These are phyloP conservation scores for Ctenochaetus hawaiiensis DNA, from an alignment of 2,797 vertebrate genomes.

Conservation along the genomic window DNA sequence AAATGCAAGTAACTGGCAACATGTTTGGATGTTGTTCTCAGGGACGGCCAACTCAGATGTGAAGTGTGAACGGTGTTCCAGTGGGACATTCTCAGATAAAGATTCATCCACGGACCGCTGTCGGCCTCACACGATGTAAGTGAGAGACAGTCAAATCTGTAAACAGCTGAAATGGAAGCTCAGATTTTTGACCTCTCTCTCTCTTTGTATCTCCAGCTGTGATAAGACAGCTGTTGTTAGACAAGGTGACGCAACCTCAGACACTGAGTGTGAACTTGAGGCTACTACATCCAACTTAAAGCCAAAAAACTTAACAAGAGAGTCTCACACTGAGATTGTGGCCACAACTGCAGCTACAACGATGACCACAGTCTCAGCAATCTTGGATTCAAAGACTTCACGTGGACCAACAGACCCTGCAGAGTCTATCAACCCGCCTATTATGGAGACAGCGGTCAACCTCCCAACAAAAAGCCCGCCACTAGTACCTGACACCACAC, in stretches of 20 bases:
- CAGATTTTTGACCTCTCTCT: constrained; percentile 33
- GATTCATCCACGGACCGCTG: constrained; percentile 60
- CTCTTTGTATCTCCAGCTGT: constrained; percentile 71
- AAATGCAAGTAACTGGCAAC: constrained; percentile 2
- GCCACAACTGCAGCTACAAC: not conserved
- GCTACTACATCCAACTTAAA: fast-evolving
- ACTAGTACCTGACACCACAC: no score
- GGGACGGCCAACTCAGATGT: constrained; percentile 63
- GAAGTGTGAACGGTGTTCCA: constrained; percentile 60
- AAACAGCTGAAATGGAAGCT: not conserved
- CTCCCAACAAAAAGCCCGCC: not conserved
- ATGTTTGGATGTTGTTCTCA: constrained; percentile 56
- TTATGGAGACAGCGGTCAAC: not conserved
- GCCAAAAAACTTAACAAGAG: not conserved
- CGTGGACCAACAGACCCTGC: not conserved
- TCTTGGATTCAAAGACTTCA: not conserved
- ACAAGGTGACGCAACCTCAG: constrained; percentile 53
- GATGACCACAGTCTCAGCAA: not conserved
- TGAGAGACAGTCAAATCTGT: constrained; percentile 13
- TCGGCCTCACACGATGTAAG: constrained; percentile 75
- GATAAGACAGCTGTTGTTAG: constrained; percentile 29
- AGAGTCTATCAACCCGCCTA: not conserved
- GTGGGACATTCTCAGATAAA: constrained; percentile 77
- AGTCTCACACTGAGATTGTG: fast-evolving
- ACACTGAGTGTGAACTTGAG: constrained; percentile 67